These are phyloP conservation scores for Trichechus manatus DNA, from an alignment of 2,113 vertebrate species.

Conservation along the genomic window DNA sequence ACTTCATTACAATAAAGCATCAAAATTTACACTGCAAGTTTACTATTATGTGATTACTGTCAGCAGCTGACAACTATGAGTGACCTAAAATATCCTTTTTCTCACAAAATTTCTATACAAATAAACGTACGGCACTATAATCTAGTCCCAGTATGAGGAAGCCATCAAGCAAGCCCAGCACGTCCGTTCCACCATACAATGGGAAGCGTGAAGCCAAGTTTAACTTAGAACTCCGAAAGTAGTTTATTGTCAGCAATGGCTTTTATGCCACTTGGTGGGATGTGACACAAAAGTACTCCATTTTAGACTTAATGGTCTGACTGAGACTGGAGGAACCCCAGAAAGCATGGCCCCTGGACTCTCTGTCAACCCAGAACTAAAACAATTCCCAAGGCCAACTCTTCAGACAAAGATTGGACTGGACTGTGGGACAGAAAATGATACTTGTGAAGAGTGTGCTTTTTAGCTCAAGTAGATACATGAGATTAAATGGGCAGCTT, in stretches of 20 bases:
- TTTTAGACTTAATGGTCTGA: no score
- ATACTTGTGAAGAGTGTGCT: no score
- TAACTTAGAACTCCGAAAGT: slow-evolving; percentile 21
- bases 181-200: not conserved
- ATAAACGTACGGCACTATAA: not conserved
- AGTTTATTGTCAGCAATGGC: slow-evolving; percentile 53
- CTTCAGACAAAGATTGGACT: no score
- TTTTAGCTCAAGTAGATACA: no score
- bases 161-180: slow-evolving; percentile 28
- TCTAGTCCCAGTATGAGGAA: slow-evolving; percentile 11
- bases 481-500: no score
- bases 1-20: not conserved
- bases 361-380: no score
- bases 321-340: no score
- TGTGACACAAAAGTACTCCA: slow-evolving; percentile 69
- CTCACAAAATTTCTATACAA: slow-evolving; percentile 6
- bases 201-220: slow-evolving; percentile 20
- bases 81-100: not conserved
- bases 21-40: not conserved
- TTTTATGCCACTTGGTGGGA: slow-evolving; percentile 77
- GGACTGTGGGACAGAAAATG: no score
- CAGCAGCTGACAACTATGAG: not conserved
- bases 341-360: no score
- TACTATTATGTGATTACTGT: not conserved
- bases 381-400: no score